Evolutionary conservation across 2,113 vertebrate genomes (phyloP).

Genomic region (Merops nubicus): DNA sequence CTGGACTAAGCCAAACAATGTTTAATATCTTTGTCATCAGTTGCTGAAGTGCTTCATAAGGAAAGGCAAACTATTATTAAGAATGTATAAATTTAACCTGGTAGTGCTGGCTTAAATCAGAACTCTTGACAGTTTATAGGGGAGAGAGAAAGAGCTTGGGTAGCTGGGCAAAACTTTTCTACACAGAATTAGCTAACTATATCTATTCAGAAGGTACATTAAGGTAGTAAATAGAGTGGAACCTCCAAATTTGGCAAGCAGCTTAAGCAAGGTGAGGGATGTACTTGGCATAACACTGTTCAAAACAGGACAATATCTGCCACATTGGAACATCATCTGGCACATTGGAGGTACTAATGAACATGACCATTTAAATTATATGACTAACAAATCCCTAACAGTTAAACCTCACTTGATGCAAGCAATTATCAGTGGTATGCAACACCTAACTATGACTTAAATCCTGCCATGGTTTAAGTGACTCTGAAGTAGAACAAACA

Average conservation of each 20-base stretch:
- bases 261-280: background rate
- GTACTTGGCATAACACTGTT: background rate
- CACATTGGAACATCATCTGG: background rate
- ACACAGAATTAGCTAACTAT: background rate
- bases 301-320: background rate
- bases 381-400: background rate
- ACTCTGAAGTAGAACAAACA: background rate
- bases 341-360: background rate
- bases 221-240: background rate
- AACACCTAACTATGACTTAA: background rate
- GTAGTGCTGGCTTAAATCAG: background rate
- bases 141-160: background rate
- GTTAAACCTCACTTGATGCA: background rate
- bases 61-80: background rate
- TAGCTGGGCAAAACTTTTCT: background rate
- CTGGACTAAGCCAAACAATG: background rate
- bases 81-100: background rate
- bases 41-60: background rate
- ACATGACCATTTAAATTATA: background rate
- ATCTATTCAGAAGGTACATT: background rate
- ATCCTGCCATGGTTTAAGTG: background rate
- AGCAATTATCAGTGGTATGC: background rate
- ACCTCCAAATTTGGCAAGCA: background rate
- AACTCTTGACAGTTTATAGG: background rate
- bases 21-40: background rate